phyloP scores from a whole-genome alignment of 2,113 vertebrate genomes.

The Rhabdornis inornatus region DNA sequence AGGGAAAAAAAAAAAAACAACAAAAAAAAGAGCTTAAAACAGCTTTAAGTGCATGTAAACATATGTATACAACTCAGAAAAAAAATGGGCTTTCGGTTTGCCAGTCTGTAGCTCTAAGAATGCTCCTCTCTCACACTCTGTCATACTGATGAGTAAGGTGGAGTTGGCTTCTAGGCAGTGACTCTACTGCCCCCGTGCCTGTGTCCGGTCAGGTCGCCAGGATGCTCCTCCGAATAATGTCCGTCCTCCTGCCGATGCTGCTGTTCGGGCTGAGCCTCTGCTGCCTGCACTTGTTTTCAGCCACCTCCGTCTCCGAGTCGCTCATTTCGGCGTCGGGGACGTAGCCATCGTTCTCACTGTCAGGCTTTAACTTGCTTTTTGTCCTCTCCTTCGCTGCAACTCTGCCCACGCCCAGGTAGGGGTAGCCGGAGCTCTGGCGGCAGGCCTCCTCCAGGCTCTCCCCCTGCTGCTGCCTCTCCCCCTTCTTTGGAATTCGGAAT shows the following conservation, averaged over 20 bases:
- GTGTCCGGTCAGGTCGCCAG: constrained; percentile 84
- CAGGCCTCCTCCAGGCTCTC: constrained; percentile 58
- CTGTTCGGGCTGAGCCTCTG: constrained; percentile 79
- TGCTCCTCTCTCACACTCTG: background rate
- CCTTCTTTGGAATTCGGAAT: constrained; percentile 93
- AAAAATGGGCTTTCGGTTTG: background rate
- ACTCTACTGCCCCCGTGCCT: background rate
- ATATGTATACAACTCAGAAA: constrained; percentile 60
- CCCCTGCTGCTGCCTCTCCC: constrained; percentile 74
- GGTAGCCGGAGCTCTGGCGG: constrained; percentile 62
- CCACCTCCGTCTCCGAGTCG: constrained; percentile 80
- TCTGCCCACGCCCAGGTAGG: constrained; percentile 64
- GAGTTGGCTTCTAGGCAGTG: constrained; percentile 24
- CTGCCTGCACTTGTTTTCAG: constrained; percentile 82
- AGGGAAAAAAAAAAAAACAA: background rate
- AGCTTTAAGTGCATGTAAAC: constrained; percentile 71
- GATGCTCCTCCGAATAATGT: constrained; percentile 90
- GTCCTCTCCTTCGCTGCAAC: constrained; percentile 71
- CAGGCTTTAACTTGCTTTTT: constrained; percentile 74
- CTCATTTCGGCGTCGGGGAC: constrained; percentile 74
- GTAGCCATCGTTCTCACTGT: constrained; percentile 81
- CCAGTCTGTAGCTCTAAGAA: constrained; percentile 12
- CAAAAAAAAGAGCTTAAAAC: background rate
- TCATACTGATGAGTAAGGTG: background rate
- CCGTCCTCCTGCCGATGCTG: constrained; percentile 79